Conservation (phyloP, 2,113 vertebrate genomes). For the Pluvianellus socialis region DNA sequence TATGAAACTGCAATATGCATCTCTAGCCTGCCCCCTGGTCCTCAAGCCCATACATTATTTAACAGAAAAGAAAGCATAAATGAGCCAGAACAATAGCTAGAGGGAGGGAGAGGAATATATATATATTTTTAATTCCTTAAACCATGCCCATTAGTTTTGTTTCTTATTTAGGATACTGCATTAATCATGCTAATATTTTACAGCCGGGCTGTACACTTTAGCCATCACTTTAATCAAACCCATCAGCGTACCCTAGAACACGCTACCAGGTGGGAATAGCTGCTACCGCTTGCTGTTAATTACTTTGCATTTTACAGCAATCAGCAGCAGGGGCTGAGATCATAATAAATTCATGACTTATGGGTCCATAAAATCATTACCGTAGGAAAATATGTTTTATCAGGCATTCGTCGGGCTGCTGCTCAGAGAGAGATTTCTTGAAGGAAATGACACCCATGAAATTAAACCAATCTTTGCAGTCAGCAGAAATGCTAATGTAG, state of each 20-base stretch:
- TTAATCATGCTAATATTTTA: conserved; percentile 85
- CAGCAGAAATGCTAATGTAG: conserved; percentile 83
- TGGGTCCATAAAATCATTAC: conserved; percentile 87
- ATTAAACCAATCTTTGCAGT: conserved; percentile 80
- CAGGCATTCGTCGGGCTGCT: conserved; percentile 77
- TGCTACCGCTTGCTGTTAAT: conserved; percentile 81
- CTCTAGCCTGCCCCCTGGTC: conserved; percentile 56
- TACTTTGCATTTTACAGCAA: conserved; percentile 86
- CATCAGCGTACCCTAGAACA: conserved; percentile 78
- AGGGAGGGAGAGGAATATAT: conserved; percentile 18
- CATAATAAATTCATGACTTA: conserved; percentile 88
- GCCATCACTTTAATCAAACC: conserved; percentile 85
- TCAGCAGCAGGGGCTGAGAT: conserved; percentile 83
- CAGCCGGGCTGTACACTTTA: conserved; percentile 76
- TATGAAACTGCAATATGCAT: conserved; percentile 64
- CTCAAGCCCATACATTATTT: conserved; percentile 72
- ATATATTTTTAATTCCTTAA: conserved; percentile 54
- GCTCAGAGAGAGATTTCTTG: conserved; percentile 84
- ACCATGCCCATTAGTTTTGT: conserved; percentile 73
- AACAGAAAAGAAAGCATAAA: conserved; percentile 73
- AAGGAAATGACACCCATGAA: conserved; percentile 87
- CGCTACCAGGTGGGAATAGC: conserved; percentile 83
- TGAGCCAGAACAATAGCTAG: conserved; percentile 74
- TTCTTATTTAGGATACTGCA: conserved; percentile 80
- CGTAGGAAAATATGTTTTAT: conserved; percentile 85